These are phyloP conservation scores for Eristalis tenax DNA, from an alignment of 2,888 invertebrate genomes.

Conservation along the genomic window DNA sequence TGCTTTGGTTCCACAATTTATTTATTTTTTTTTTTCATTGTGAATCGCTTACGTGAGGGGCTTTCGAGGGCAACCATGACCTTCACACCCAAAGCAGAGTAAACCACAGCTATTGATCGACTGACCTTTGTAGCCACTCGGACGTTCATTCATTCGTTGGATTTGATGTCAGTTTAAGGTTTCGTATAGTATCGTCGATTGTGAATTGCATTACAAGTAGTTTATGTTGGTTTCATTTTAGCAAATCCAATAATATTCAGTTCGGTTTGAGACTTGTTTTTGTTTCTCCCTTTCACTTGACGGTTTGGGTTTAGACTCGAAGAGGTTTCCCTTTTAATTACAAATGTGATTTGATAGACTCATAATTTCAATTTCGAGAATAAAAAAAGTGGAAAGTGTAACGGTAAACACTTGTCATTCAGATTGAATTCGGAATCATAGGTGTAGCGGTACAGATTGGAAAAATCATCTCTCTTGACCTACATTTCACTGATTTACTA, in stretches of 20 bases:
- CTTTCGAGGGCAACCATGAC: not conserved
- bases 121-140: conserved; percentile 2
- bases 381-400: not conserved
- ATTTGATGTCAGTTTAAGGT: not conserved
- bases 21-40: not conserved
- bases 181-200: not conserved
- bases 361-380: not conserved
- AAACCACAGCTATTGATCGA: not conserved
- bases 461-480: not conserved
- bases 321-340: not conserved
- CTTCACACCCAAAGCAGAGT: conserved; percentile 11
- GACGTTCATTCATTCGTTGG: not conserved
- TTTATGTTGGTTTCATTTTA: not conserved
- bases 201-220: conserved; percentile 1
- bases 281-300: not conserved
- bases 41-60: conserved; percentile 6
- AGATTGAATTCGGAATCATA: not conserved
- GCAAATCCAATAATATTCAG: not conserved
- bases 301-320: not conserved
- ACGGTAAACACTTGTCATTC: not conserved
- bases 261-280: not conserved
- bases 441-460: not conserved
- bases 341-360: not conserved
- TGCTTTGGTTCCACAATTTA: not conserved
- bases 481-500: not conserved